Evolutionary conservation across 2,113 vertebrate species (phyloP).

Genomic region (Fregetta grallaria): DNA sequence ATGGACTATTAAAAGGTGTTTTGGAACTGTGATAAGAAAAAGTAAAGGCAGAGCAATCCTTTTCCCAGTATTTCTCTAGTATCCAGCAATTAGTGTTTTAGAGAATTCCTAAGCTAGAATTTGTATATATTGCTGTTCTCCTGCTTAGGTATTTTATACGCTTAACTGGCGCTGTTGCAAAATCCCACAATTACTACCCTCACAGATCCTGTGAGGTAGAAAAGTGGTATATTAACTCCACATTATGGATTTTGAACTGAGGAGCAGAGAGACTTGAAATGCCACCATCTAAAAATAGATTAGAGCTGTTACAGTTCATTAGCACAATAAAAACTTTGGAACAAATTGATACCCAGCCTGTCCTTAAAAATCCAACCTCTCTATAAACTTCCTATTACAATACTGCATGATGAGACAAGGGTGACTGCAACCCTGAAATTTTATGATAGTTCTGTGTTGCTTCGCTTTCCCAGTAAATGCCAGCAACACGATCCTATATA

Average conservation of each 20-base stretch:
- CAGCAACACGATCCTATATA: neutral
- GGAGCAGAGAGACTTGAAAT: conserved; percentile 44
- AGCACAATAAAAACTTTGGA: conserved; percentile 64
- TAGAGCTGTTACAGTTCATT: conserved; percentile 53
- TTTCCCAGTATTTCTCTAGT: neutral
- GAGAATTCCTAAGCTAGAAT: neutral
- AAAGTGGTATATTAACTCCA: conserved; percentile 20
- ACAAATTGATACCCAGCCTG: conserved; percentile 35
- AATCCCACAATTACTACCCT: neutral
- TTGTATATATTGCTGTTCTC: neutral
- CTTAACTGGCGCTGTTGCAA: neutral
- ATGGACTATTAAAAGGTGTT: neutral
- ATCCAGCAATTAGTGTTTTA: neutral
- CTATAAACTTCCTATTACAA: conserved; percentile 11
- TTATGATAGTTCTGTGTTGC: neutral
- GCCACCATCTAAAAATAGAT: conserved; percentile 60
- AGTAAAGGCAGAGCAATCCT: neutral
- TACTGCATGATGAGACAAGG: neutral
- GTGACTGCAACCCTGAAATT: conserved; percentile 16
- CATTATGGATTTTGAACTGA: conserved; percentile 42
- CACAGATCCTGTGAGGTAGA: neutral
- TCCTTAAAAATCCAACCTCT: conserved; percentile 52
- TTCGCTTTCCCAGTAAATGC: conserved; percentile 21
- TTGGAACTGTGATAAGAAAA: neutral
- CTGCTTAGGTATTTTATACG: neutral